These are phyloP conservation scores for Phrynocephalus forsythii DNA, from an alignment of 2,797 vertebrate genomes.

Conservation along the genomic window DNA sequence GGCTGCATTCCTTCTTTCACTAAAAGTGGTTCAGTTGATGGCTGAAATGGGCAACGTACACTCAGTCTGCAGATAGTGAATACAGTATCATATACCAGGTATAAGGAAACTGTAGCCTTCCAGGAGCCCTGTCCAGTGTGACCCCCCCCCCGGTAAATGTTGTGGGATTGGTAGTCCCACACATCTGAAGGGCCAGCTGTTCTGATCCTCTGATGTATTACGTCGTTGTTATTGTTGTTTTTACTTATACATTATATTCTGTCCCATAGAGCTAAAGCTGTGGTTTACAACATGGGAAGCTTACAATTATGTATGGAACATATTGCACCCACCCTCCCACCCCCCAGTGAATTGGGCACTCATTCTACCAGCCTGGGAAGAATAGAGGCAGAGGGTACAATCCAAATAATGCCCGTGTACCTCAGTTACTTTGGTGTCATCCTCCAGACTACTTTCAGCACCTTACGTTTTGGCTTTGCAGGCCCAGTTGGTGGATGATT, in stretches of 20 bases:
- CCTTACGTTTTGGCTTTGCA: slow-evolving; percentile 59
- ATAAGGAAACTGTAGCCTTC: neutral
- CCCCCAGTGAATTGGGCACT: too few relatives aligned
- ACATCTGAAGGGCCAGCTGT: neutral
- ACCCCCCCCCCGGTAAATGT: neutral
- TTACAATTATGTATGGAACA: too few relatives aligned
- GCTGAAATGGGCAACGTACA: neutral
- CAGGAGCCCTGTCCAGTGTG: neutral
- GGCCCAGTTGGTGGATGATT: slow-evolving; percentile 86
- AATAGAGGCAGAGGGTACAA: neutral
- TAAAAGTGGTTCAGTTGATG: too few relatives aligned
- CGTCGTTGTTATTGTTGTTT: too few relatives aligned
- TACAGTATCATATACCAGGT: neutral
- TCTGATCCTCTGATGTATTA: too few relatives aligned
- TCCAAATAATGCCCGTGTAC: neutral
- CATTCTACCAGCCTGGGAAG: too few relatives aligned
- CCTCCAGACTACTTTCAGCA: neutral
- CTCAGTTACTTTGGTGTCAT: neutral
- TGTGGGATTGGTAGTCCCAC: neutral
- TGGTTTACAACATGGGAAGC: too few relatives aligned
- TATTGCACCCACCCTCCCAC: too few relatives aligned
- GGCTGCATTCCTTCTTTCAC: too few relatives aligned
- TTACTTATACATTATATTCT: too few relatives aligned
- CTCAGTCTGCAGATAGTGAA: neutral
- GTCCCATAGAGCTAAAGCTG: too few relatives aligned